Evolutionary conservation across 2,888 invertebrate genomes (phyloP).

Genomic region (Epinotia nisella): DNA sequence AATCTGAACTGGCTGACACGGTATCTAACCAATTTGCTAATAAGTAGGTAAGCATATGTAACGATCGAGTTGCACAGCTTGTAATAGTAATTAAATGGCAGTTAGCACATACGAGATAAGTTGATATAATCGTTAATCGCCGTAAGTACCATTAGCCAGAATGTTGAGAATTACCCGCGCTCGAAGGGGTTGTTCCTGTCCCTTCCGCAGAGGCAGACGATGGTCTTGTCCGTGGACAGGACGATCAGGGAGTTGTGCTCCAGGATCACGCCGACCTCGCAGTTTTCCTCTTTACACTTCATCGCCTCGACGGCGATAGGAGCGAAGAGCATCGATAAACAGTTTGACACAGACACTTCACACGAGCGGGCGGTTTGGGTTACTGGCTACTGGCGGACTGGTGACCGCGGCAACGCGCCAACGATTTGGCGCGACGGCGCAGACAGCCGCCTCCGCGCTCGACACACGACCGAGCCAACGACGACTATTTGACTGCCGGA

Average conservation of each 20-base stretch:
- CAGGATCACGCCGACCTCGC: slow-evolving; percentile 82
- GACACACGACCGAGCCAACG: slow-evolving; percentile 74
- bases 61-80: slow-evolving; percentile 43
- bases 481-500: slow-evolving; percentile 79
- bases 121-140: slow-evolving; percentile 56
- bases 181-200: slow-evolving; percentile 79
- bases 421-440: slow-evolving; percentile 78
- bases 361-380: slow-evolving; percentile 55
- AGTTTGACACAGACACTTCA: slow-evolving; percentile 70
- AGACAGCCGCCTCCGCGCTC: slow-evolving; percentile 71
- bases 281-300: slow-evolving; percentile 85
- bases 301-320: slow-evolving; percentile 83
- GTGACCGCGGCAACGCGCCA: slow-evolving; percentile 62
- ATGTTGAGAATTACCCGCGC: slow-evolving; percentile 79
- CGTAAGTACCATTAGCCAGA: slow-evolving; percentile 61
- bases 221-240: slow-evolving; percentile 81
- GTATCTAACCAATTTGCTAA: slow-evolving; percentile 33
- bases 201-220: slow-evolving; percentile 82
- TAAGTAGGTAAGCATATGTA: slow-evolving; percentile 28
- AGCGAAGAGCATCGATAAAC: slow-evolving; percentile 82
- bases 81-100: slow-evolving; percentile 41
- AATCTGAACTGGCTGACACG: slow-evolving; percentile 18
- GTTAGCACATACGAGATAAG: slow-evolving; percentile 52
- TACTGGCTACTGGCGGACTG: slow-evolving; percentile 49
- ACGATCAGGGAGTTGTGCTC: slow-evolving; percentile 83